A percentile compares a stretch with the other conserved stretches of the same genome.
Conservation (phyloP, 2,797 vertebrate species). For the Gouania willdenowi region DNA sequence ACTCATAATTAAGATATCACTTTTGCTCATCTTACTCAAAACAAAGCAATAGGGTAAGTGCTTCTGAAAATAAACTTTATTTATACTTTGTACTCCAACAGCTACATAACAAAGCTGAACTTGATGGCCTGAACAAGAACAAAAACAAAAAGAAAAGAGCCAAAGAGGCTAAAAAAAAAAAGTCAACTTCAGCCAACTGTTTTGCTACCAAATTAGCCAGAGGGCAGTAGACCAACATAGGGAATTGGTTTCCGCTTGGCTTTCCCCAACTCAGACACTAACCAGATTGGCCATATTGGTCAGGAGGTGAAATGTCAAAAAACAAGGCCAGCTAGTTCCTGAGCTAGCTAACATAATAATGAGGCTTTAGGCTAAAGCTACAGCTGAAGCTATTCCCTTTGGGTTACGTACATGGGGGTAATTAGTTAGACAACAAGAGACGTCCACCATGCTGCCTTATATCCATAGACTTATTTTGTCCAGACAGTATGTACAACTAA, state of each 20-base stretch:
- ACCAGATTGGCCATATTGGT: conserved; percentile 46
- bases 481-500: too few relatives aligned
- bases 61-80: too few relatives aligned
- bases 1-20: too few relatives aligned
- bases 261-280: conserved; percentile 28
- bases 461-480: too few relatives aligned
- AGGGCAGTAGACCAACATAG: conserved; percentile 10
- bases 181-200: conserved; percentile 34
- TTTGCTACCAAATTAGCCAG: conserved; percentile 23
- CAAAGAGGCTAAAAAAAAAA: conserved; percentile 18
- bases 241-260: conserved; percentile 24
- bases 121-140: conserved; percentile 7
- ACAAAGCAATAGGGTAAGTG: too few relatives aligned
- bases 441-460: conserved; percentile 34
- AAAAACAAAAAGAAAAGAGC: conserved; percentile 14
- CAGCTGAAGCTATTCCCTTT: conserved; percentile 13
- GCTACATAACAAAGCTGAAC: conserved; percentile 19
- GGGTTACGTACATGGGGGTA: conserved; percentile 10
- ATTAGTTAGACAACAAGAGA: conserved; percentile 46
- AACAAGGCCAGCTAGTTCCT: conserved; percentile 12
- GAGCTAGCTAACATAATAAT: conserved; percentile 14
- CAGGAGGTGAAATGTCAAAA: conserved; percentile 16
- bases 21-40: too few relatives aligned
- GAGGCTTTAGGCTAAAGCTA: conserved; percentile 14
- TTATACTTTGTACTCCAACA: too few relatives aligned